phyloP scores from a whole-genome alignment of 1,140 invertebrate genomes.

The Dufourea novaeangliae region DNA sequence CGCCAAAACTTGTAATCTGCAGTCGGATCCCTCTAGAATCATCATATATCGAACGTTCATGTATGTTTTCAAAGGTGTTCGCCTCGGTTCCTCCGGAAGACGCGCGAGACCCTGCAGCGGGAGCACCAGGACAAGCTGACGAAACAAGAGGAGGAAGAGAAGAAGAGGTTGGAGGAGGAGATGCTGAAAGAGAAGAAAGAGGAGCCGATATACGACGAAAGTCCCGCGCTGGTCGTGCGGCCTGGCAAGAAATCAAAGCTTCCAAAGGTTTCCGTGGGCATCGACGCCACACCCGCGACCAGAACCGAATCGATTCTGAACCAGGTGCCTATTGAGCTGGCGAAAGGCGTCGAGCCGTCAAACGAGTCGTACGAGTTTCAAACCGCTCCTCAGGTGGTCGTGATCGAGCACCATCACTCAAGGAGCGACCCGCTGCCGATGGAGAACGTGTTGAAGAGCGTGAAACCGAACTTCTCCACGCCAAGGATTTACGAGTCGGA shows the following conservation, averaged over 20 bases:
- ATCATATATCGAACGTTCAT: neutral
- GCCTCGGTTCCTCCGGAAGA: conserved; percentile 84
- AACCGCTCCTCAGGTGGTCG: conserved; percentile 72
- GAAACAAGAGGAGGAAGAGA: conserved; percentile 80
- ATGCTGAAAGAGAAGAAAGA: conserved; percentile 74
- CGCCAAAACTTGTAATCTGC: too few relatives aligned
- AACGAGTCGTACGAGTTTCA: conserved; percentile 41
- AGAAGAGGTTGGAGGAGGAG: conserved; percentile 73
- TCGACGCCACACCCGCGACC: conserved; percentile 88
- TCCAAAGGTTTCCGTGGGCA: conserved; percentile 87
- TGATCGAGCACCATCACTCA: conserved; percentile 87
- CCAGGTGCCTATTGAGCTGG: conserved; percentile 88
- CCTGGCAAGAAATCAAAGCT: conserved; percentile 81
- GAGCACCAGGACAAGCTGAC: conserved; percentile 80
- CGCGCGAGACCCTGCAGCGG: conserved; percentile 76
- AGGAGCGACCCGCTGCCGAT: conserved; percentile 84
- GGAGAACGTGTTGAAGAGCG: conserved; percentile 69
- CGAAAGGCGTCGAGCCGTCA: conserved; percentile 76
- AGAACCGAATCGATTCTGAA: conserved; percentile 87
- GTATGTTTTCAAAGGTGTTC: conserved; percentile 81
- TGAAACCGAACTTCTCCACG: conserved; percentile 66
- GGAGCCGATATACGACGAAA: conserved; percentile 77
- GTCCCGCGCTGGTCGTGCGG: conserved; percentile 79
- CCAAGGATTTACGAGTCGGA: conserved; percentile 75
- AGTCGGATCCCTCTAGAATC: neutral